Evolutionary conservation across 2,113 vertebrate species (phyloP), one percentile per base, ranked within the genome.

Genomic region (Tragelaphus buxtoni): DNA sequence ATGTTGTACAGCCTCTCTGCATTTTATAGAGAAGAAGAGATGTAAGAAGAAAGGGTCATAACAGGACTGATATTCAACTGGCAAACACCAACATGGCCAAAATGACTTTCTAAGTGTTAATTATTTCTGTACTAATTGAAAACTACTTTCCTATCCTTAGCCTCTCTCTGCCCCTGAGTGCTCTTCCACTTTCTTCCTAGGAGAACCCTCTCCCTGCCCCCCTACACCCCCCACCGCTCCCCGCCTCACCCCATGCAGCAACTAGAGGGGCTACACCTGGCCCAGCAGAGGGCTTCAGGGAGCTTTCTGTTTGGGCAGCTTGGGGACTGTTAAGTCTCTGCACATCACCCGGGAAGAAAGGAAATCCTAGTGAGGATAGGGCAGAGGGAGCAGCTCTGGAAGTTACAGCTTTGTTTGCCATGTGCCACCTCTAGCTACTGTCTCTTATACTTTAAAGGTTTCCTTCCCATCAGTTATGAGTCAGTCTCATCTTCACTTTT

Each of bases 171-270:
- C 6, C 32, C 17, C 7, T 2, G 4, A 4, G 39, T 30, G 47
- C 4, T 51, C 72, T 60, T 79, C 24, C 17, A 10, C 9, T 83
- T 63, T 18, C 14, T 3, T 88, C 24, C 16, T 49, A 49, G 9
- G 4, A 58, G 26, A 16, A 7, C 17, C 45, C 4, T 6, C n/a
- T 3, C 3, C 12, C 4, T 1, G 2, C 3, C 5, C 39, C 39
- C 6, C 7, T 28, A 10, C 24, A 12, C 10, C 10, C 14, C 22
- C 3, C 1, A 13, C 4, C 0, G 0, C 60, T 61, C 13, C 30
- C 47, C 3, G 3, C n/a, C 65, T 69, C 77, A 5, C 6, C 22
- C 9, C 79, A 39, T 24, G 32, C 12, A 79, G 47, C 32, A 61
- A 10, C 39, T 7, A 49, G 82, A 83, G 26, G n/a, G 56, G 81